Percentiles rank a stretch among this genome's conserved stretches.
phyloP scores from a whole-genome alignment of 2,888 invertebrate genomes.

The Atethmia centrago region DNA sequence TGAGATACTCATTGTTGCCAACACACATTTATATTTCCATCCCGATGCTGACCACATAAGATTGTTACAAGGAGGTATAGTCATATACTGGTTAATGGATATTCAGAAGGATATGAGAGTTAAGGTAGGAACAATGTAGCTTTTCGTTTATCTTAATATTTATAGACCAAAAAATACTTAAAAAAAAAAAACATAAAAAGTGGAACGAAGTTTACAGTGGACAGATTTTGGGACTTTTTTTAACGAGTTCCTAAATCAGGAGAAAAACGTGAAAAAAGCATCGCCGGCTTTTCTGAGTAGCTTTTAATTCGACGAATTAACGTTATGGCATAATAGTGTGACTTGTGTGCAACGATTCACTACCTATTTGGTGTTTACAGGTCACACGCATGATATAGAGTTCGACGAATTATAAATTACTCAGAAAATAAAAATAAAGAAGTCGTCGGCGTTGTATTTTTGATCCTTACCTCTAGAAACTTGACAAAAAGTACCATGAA shows the following conservation, averaged over 20 bases:
- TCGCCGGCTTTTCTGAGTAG: not conserved
- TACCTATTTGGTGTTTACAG: not conserved
- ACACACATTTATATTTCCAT: constrained; percentile 98
- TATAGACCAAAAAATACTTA: not conserved
- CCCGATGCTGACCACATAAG: constrained; percentile 97
- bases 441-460: not conserved
- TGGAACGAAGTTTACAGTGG: not conserved
- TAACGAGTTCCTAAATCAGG: not conserved
- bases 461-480: not conserved
- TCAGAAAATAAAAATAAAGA: not conserved
- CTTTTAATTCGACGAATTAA: not conserved
- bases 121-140: constrained; percentile 71
- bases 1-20: constrained; percentile 93
- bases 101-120: constrained; percentile 82
- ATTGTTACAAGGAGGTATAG: constrained; percentile 95
- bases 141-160: not conserved
- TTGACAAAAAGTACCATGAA: not conserved
- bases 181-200: too few species aligned
- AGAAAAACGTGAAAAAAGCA: not conserved
- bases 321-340: not conserved
- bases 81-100: constrained; percentile 93
- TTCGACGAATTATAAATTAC: not conserved
- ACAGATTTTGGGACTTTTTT: not conserved
- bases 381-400: not conserved
- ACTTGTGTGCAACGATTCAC: not conserved